Evolutionary conservation across 2,113 vertebrate genomes (phyloP), one percentile per base, ranked within the genome.

Genomic region (Prionailurus bengalensis): DNA sequence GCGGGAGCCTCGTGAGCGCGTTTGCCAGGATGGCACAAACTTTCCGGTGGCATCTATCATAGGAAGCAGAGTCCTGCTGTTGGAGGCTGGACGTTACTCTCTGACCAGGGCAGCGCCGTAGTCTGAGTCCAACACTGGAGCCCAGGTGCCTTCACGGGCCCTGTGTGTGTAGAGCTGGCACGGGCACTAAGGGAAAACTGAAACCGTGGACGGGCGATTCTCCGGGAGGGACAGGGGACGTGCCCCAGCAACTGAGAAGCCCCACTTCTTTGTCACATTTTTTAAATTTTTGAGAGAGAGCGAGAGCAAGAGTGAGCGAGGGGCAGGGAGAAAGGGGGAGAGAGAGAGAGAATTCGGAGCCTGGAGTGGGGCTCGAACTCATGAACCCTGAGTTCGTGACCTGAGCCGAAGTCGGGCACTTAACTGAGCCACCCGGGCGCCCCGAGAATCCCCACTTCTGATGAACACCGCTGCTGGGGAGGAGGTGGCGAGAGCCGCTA

Each of bases 21-120:
- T 8, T 10, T 3, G 6, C 51, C n/a, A 11, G 19, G 5, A 0
- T 3, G 36, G 4, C 1, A 8, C 5, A 7, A 1, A 5, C 10
- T 68, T 70, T 70, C 12, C 39, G 55, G 61, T 19, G 21, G 48
- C 3, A 5, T 53, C 45, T 21, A 0, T 21, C 23, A 2, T 3
- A 5, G 45, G 36, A n/a, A 13, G 36, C 27, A 19, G 17, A 12
- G 48, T 61, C n/a, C 13, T 0, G 1, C 71, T 5, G 1, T 16
- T 21, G 33, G 42, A 63, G 10, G n/a, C 29, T 23, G 8, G 27
- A 7, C 16, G 5, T 51, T 14, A 2, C 14, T 48, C 83, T 63
- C 51, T 19, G 33, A 16, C 63, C 12, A 5, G 4, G 29, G 31
- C 27, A 12, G 31, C 17, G 23, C 51, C 1, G 1, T 16, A 6